Percentiles rank a stretch among this genome's conserved stretches.
Conservation (phyloP, 1,140 invertebrate genomes). For the Atta texana region DNA sequence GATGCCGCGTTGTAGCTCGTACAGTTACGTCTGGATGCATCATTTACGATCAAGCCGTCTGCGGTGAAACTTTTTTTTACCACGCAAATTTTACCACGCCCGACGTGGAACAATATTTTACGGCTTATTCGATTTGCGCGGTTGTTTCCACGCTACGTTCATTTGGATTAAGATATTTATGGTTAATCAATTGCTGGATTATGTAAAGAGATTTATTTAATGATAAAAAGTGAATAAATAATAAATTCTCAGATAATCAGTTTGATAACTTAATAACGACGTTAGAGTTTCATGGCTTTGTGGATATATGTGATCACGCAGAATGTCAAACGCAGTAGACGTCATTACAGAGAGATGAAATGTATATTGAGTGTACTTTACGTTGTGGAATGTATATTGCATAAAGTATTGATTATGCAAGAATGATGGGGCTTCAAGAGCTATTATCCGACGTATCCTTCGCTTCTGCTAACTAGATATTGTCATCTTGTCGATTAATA, state of each 20-base stretch:
- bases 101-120: not conserved
- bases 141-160: not conserved
- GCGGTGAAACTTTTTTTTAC: not conserved
- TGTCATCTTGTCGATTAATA: slow-evolving; percentile 62
- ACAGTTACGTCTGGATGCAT: slow-evolving; percentile 1
- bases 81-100: slow-evolving; percentile 36
- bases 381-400: slow-evolving; percentile 46
- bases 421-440: slow-evolving; percentile 6
- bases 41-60: slow-evolving; percentile 21
- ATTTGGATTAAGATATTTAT: slow-evolving; percentile 7
- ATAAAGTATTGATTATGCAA: slow-evolving; percentile 47
- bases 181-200: slow-evolving; percentile 11
- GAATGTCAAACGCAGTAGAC: slow-evolving; percentile 42
- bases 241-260: slow-evolving; percentile 6
- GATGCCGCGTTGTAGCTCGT: slow-evolving; percentile 24
- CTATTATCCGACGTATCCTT: slow-evolving; percentile 33
- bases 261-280: slow-evolving; percentile 47
- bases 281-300: not conserved
- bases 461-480: slow-evolving; percentile 54
- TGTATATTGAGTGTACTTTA: slow-evolving; percentile 32
- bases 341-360: slow-evolving; percentile 27
- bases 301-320: not conserved
- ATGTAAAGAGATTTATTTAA: slow-evolving; percentile 4
- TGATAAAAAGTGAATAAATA: slow-evolving; percentile 3
- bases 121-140: slow-evolving; percentile 12